Base-by-base conservation (phyloP, 2,797 vertebrate species). In the Ambastaia sidthimunki region DNA sequence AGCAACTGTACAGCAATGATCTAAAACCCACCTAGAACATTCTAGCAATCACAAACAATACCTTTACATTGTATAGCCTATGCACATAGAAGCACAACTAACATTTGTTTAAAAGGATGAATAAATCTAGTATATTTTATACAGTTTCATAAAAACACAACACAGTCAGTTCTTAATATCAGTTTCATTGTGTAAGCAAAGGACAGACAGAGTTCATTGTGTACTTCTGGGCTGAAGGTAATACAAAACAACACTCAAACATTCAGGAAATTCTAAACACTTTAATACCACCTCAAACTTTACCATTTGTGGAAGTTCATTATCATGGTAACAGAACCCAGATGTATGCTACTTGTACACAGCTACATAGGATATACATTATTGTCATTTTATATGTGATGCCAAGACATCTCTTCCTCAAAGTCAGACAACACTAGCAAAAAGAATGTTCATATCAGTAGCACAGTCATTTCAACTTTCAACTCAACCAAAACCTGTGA, bases 271-370 rank as follows among this genome's bases (percentile, higher is more conserved):
- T 71, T 77, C 21, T 31, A 78, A 25, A 10, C 60, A 84, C 78
- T 93, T 92, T 91, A 92, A 87, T 92, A 83, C 86, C 76, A 76
- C 63, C 68, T 62, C 7, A 62, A 66, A 67, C 12, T 65, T 34
- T 34, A 70, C 23, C 9, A 19, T 80, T 67, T 60, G 67, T 63
- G 65, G 73, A 84, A 76, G 69, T 44, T 70, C 60, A 19, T 68
- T 65, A 66, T 80, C 59, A 34, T 37, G 55, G 54, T 25, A 63
- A 47, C 69, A 81, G 60, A 81, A 71, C 28, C 23, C 75, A 59
- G 54, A 80, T 78, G 66, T 78, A 74, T 81, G 78, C 74, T 78
- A 83, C 71, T 72, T 62, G 57, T 81, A 81, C 76, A 78, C 41
- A 74, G 80, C 83, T 85, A 84, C 83, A 83, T 73, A 34, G 12